These are phyloP conservation scores for Clitarchus hookeri DNA, from an alignment of 2,888 invertebrate species.

Conservation along the genomic window DNA sequence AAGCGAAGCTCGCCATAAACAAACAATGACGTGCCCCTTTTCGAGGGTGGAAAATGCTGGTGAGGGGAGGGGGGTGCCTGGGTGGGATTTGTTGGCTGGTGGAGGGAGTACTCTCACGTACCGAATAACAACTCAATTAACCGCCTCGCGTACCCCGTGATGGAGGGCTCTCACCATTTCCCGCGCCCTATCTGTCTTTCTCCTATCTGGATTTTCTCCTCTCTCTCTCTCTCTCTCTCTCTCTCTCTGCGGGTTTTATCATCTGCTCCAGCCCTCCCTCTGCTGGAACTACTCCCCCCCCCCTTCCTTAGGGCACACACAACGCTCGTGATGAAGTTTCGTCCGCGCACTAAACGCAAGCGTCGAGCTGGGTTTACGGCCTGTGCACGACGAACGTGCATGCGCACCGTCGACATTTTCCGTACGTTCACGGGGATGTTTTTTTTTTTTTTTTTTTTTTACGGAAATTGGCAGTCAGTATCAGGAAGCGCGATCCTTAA, in stretches of 20 bases:
- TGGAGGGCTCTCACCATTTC: not conserved
- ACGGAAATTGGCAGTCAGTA: no score
- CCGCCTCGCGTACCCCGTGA: slow-evolving; percentile 5
- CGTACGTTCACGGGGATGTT: no score
- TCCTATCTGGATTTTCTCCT: not conserved
- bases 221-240: no score
- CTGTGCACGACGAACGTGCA: no score
- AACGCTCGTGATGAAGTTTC: no score
- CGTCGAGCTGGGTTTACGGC: no score
- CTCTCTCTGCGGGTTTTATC: slow-evolving; percentile 1
- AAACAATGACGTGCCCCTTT: slow-evolving; percentile 14
- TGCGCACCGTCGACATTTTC: no score
- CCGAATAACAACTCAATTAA: slow-evolving; percentile 14
- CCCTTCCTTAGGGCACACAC: no score
- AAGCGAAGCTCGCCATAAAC: not conserved
- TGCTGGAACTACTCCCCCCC: no score
- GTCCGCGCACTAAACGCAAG: no score
- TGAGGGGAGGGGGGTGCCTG: not conserved
- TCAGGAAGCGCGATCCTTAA: no score
- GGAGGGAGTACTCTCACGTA: not conserved
- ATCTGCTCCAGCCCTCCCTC: not conserved
- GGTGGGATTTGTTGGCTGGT: not conserved
- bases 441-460: no score
- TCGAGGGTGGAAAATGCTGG: not conserved
- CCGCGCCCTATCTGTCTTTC: not conserved